phyloP scores from a whole-genome alignment of 1,140 invertebrate species.

The Sipha flava region DNA sequence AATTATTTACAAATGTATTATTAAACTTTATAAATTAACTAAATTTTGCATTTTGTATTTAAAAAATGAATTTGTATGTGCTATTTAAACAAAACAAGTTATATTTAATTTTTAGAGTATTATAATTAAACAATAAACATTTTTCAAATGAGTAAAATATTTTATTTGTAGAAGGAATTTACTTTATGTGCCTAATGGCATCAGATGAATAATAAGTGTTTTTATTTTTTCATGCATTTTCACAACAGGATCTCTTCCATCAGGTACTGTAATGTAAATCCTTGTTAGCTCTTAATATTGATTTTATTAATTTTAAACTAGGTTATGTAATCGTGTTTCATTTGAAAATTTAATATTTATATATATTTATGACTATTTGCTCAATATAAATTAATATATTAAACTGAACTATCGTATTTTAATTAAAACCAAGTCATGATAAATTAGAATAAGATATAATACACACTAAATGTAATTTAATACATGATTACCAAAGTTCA shows the following conservation, averaged over 20 bases:
- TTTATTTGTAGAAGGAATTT: not conserved
- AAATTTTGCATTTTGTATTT: too few species aligned
- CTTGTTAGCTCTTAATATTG: not conserved
- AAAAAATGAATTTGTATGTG: not conserved
- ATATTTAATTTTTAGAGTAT: not conserved
- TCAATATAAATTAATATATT: too few species aligned
- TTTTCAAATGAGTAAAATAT: not conserved
- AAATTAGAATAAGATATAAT: too few species aligned
- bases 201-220: not conserved
- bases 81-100: not conserved
- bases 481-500: too few species aligned
- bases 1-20: not conserved
- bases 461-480: too few species aligned
- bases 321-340: not conserved
- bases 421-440: too few species aligned
- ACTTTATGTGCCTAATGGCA: not conserved
- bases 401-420: too few species aligned
- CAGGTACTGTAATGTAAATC: slow-evolving; percentile 23
- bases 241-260: slow-evolving; percentile 31
- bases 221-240: slow-evolving; percentile 28
- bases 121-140: not conserved
- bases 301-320: not conserved
- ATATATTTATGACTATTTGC: not conserved
- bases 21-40: not conserved
- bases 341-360: not conserved